A percentile compares a stretch with the other conserved stretches of the same genome.
Evolutionary conservation across 2,797 vertebrate species (phyloP).

Genomic region (Orientallactaga sibirica): DNA sequence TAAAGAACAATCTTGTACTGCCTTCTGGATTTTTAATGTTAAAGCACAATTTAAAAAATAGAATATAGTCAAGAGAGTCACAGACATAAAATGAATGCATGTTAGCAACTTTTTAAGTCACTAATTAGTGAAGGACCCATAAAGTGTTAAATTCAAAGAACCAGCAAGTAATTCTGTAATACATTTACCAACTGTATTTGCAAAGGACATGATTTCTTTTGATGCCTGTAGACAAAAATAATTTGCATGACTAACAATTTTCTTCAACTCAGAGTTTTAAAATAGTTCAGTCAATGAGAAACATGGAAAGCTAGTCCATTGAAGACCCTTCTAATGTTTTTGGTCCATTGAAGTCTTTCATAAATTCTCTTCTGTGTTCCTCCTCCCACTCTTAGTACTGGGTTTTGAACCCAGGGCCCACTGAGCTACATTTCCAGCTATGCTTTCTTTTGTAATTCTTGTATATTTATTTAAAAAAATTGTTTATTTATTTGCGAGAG

Average conservation of each 20-base stretch:
- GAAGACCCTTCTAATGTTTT: constrained; percentile 1
- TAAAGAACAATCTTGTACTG: neutral
- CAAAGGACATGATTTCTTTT: constrained; percentile 36
- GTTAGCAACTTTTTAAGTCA: constrained; percentile 29
- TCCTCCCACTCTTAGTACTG: too few relatives aligned
- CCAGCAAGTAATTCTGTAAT: neutral
- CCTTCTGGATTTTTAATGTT: neutral
- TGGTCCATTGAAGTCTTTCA: constrained; percentile 2
- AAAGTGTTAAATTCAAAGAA: constrained; percentile 47
- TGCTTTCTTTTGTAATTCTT: too few relatives aligned
- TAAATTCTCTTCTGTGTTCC: neutral
- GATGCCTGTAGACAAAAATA: neutral
- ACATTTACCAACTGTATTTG: constrained; percentile 32
- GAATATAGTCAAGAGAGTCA: neutral
- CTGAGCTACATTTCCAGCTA: too few relatives aligned
- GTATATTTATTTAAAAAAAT: too few relatives aligned
- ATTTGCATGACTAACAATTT: constrained; percentile 27
- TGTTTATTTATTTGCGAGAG: too few relatives aligned
- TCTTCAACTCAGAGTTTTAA: neutral
- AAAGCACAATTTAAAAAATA: constrained; percentile 19
- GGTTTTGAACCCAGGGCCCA: too few relatives aligned
- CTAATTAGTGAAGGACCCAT: constrained; percentile 27
- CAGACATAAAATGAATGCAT: neutral
- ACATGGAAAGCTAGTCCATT: neutral
- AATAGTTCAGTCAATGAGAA: neutral